phyloP scores from a whole-genome alignment of 1,140 invertebrate species.

The Lepidostoma basale region DNA sequence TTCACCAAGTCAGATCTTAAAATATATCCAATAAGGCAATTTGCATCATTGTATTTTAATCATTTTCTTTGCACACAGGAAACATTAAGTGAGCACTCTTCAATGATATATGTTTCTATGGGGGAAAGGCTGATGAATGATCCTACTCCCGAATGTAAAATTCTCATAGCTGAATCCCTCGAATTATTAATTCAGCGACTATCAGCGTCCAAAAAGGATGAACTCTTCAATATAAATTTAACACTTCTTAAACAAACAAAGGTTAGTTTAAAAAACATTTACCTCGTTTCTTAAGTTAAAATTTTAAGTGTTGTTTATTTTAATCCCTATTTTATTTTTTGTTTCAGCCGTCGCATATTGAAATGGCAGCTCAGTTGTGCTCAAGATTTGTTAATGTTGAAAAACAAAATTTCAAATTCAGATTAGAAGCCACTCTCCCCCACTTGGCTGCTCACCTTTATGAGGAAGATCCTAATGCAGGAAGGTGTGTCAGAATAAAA shows the following conservation, averaged over 20 bases:
- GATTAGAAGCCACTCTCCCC: conserved; percentile 65
- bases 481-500: conserved; percentile 54
- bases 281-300: conserved; percentile 49
- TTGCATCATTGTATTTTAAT: neutral
- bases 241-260: conserved; percentile 74
- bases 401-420: conserved; percentile 66
- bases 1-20: neutral
- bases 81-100: conserved; percentile 66
- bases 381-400: conserved; percentile 77
- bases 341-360: conserved; percentile 60
- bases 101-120: conserved; percentile 76
- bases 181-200: conserved; percentile 67
- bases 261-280: conserved; percentile 51
- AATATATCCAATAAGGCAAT: neutral
- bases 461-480: conserved; percentile 45
- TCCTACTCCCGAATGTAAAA: conserved; percentile 68
- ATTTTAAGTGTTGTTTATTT: conserved; percentile 60
- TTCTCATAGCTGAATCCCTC: conserved; percentile 70
- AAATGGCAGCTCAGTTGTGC: conserved; percentile 68
- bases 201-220: conserved; percentile 61
- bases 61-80: conserved; percentile 53
- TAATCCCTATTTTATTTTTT: conserved; percentile 62
- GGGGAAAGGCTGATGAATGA: conserved; percentile 77
- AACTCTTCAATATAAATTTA: conserved; percentile 69
- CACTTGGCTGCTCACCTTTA: conserved; percentile 59